Percentiles rank a stretch among this genome's conserved stretches.
These are phyloP conservation scores for Melanchra persicariae DNA, from an alignment of 2,888 invertebrate species.

Conservation along the genomic window DNA sequence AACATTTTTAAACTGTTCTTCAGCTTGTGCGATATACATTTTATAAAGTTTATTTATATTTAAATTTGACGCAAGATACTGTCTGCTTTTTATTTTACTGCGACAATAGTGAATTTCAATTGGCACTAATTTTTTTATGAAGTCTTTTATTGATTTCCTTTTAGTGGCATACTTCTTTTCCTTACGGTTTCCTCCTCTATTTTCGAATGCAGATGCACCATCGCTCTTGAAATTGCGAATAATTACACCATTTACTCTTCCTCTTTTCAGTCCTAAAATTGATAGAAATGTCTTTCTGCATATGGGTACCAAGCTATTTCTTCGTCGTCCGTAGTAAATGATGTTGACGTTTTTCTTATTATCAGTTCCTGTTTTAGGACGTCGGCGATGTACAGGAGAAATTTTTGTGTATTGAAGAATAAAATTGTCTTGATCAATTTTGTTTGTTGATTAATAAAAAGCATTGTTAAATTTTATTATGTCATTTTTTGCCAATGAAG, in stretches of 20 bases:
- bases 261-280: slow-evolving; percentile 5
- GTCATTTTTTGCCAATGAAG: slow-evolving; percentile 1
- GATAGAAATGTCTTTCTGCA: slow-evolving; percentile 7
- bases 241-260: slow-evolving; percentile 2
- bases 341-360: no score
- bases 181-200: no score
- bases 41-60: slow-evolving; percentile 3
- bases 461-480: slow-evolving; percentile 3
- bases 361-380: no score
- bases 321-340: no score
- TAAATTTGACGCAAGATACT: slow-evolving; percentile 2
- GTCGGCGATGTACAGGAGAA: not conserved
- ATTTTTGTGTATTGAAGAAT: slow-evolving; percentile 1
- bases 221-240: slow-evolving; percentile 1
- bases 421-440: slow-evolving; percentile 5
- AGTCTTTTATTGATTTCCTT: no score
- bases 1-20: not conserved
- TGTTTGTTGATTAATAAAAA: slow-evolving; percentile 1
- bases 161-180: no score
- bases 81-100: not conserved
- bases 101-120: no score
- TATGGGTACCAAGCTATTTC: not conserved
- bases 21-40: slow-evolving; percentile 2
- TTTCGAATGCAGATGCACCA: no score
- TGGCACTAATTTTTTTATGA: no score